Evolutionary conservation across 1,140 invertebrate species (phyloP), one percentile per base, ranked within the genome.

Genomic region (Neotoxoptera formosana): DNA sequence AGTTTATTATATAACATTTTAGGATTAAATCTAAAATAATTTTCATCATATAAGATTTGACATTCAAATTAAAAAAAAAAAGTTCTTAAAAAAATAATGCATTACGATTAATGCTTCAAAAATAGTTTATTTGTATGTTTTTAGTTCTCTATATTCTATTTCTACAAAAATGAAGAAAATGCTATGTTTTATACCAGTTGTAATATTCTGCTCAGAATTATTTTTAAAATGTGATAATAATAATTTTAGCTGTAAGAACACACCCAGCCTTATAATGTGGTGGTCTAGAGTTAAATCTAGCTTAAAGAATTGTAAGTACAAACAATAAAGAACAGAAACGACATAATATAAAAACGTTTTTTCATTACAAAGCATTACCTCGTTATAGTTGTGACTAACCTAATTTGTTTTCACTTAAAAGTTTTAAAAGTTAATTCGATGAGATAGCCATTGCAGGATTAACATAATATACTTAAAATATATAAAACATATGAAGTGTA

Each of bases 331-430:
- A 76, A 76, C 60, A 76, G 14, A 76, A 76, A 76, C 6, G 4
- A 76, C n/a, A 76, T 76, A n/a, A 34, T 34, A n/a, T 76, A n/a
- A n/a, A n/a, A n/a, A 76, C 6, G n/a, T n/a, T 76, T 41, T 76
- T 76, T 76, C 25, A 76, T 76, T n/a, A 17, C 60, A 34, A 76
- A 17, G n/a, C 14, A 76, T 76, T 76, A 76, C 11, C 14, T 76
- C 14, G n/a, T 76, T 76, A 34, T 76, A 76, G 30, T 76, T n/a
- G 60, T 76, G 17, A 17, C 60, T 76, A 34, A 76, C n/a, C 60
- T 76, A 76, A 76, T 76, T 76, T n/a, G 30, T 76, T n/a, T 76
- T 76, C 60, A 76, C 60, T n/a, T 76, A 30, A 76, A 76, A 76
- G n/a, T 76, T n/a, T 76, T n/a, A 76, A n/a, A 76, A 76, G 60